A percentile compares a stretch with the other conserved stretches of the same genome.
These are phyloP conservation scores for Drosophila persimilis DNA, from an alignment of 1,140 invertebrate species.

Conservation along the genomic window DNA sequence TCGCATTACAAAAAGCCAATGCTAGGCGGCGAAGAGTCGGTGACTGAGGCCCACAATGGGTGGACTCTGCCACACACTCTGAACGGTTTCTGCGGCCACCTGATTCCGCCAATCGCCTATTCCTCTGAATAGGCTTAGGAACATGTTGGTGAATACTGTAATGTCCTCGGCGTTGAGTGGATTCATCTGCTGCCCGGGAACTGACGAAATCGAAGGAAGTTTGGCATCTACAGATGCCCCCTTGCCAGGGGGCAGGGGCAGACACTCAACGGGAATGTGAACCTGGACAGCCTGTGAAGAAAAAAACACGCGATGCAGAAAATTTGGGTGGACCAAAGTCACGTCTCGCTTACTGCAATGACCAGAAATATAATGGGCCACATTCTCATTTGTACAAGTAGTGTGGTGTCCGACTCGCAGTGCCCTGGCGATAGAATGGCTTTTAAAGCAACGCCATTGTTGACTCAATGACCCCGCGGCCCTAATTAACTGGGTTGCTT, in stretches of 20 bases:
- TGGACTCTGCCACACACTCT: constrained; percentile 70
- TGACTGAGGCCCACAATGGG: constrained; percentile 61
- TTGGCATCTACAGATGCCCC: constrained; percentile 11
- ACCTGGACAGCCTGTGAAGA: constrained; percentile 1
- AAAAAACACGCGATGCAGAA: not conserved
- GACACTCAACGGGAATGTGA: constrained; percentile 3
- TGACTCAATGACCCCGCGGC: constrained; percentile 42
- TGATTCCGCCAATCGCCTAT: constrained; percentile 59
- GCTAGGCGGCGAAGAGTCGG: constrained; percentile 52
- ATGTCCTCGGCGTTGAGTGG: constrained; percentile 57
- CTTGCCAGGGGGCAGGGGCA: constrained; percentile 26
- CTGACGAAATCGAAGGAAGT: constrained; percentile 36
- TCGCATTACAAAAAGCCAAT: not conserved
- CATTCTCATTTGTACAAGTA: constrained; percentile 19
- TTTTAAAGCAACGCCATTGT: constrained; percentile 48
- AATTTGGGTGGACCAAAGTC: not conserved
- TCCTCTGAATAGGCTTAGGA: constrained; percentile 54
- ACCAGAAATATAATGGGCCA: constrained; percentile 14
- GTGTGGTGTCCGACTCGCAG: constrained; percentile 3
- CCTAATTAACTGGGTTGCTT: constrained; percentile 61
- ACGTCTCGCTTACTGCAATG: constrained; percentile 32
- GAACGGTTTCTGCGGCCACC: constrained; percentile 57
- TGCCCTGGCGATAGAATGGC: constrained; percentile 40
- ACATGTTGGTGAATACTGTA: constrained; percentile 60
- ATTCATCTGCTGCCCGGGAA: constrained; percentile 29